Conservation (phyloP, 2,113 vertebrate species). For the Eptesicus fuscus region DNA sequence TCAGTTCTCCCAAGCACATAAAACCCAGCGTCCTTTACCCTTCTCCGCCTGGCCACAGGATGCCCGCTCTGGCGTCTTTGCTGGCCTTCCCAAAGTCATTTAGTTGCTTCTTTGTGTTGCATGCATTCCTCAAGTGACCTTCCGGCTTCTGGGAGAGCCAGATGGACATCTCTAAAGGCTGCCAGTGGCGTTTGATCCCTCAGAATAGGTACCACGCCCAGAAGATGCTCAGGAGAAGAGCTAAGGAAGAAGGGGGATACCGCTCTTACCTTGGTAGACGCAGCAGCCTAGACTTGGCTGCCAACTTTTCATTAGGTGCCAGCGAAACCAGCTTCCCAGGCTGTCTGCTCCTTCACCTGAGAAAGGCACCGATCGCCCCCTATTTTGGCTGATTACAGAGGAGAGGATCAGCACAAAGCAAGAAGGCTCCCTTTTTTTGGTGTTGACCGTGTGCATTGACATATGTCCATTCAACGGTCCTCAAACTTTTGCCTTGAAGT, state of each 20-base stretch:
- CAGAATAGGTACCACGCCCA: neutral
- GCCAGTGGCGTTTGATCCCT: neutral
- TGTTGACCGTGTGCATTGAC: neutral
- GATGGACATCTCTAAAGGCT: neutral
- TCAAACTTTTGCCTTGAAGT: neutral
- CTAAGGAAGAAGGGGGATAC: neutral
- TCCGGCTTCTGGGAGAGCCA: neutral
- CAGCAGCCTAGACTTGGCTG: neutral
- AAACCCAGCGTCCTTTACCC: conserved; percentile 40
- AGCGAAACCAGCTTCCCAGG: neutral
- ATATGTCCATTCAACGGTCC: neutral
- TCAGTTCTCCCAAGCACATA: neutral
- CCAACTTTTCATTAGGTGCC: neutral
- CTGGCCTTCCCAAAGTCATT: neutral
- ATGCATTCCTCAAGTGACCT: neutral
- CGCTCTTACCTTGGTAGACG: neutral
- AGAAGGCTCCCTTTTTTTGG: neutral
- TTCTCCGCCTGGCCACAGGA: conserved; percentile 50
- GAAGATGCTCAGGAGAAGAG: neutral
- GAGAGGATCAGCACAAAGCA: neutral
- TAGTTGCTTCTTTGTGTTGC: conserved; percentile 5
- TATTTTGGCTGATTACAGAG: neutral
- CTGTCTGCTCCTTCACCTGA: conserved; percentile 1
- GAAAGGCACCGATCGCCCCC: neutral
- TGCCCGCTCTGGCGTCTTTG: neutral